phyloP scores from a whole-genome alignment of 2,797 vertebrate species.

The Schizopygopsis malacanthus region DNA sequence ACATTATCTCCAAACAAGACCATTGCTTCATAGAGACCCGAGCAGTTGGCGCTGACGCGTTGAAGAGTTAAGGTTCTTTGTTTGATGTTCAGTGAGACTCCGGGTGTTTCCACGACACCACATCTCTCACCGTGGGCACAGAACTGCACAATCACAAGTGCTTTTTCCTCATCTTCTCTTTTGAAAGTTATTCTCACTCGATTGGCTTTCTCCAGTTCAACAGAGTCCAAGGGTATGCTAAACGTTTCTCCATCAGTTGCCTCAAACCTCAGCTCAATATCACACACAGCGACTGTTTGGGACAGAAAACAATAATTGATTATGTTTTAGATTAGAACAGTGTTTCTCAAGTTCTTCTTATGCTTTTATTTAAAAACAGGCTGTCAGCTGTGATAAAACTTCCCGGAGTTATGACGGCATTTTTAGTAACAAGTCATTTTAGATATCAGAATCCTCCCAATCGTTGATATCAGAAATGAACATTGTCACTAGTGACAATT shows the following conservation, averaged over 20 bases:
- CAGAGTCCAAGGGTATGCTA: background rate
- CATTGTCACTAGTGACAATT: too few relatives aligned
- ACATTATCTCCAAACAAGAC: fast-evolving
- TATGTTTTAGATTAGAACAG: background rate
- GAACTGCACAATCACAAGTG: background rate
- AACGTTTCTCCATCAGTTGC: background rate
- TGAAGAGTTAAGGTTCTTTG: background rate
- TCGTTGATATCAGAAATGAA: too few relatives aligned
- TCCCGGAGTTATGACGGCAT: too few relatives aligned
- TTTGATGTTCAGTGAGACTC: fast-evolving
- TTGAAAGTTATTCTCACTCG: background rate
- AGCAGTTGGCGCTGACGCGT: background rate
- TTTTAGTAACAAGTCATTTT: too few relatives aligned
- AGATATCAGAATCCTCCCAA: too few relatives aligned
- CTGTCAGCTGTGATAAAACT: too few relatives aligned
- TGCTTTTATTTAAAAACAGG: background rate
- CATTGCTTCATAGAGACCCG: background rate
- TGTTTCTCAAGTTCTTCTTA: background rate
- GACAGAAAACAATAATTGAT: background rate
- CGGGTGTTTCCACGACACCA: fast-evolving
- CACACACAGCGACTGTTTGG: background rate
- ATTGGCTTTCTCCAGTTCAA: background rate
- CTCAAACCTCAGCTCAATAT: background rate
- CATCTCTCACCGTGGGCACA: fast-evolving
- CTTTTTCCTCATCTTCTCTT: background rate